A percentile compares a stretch with the other conserved stretches of the same genome.
phyloP scores from a whole-genome alignment of 2,888 invertebrate genomes.

The Mythimna vitellina region DNA sequence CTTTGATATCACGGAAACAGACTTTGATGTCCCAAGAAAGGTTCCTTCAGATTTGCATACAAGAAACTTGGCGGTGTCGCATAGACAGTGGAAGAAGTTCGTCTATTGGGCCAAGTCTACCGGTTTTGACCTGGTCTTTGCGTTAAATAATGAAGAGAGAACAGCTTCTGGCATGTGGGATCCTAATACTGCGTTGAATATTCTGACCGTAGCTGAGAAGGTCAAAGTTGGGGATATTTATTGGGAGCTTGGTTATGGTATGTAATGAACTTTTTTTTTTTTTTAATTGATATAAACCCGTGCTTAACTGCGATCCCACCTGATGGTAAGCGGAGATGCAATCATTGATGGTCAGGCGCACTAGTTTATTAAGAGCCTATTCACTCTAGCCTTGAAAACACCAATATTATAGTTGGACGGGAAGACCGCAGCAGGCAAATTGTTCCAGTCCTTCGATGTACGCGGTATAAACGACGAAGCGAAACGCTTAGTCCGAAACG shows the following conservation, averaged over 20 bases:
- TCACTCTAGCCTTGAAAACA: too few species aligned
- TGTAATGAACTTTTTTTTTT: constrained; percentile 66
- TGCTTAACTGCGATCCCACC: too few species aligned
- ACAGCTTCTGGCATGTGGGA: constrained; percentile 91
- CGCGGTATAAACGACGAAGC: too few species aligned
- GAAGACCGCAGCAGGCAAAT: too few species aligned
- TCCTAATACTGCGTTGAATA: constrained; percentile 91
- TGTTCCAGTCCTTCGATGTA: too few species aligned
- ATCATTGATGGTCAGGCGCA: too few species aligned
- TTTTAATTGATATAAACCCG: too few species aligned
- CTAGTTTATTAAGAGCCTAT: too few species aligned
- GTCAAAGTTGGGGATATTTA: constrained; percentile 91
- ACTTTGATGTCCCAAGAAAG: constrained; percentile 51
- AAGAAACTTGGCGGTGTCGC: constrained; percentile 69
- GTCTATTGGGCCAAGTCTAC: constrained; percentile 88
- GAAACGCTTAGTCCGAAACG: too few species aligned
- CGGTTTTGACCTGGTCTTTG: constrained; percentile 93
- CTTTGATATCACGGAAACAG: constrained; percentile 48
- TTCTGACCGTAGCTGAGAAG: constrained; percentile 93
- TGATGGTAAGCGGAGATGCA: too few species aligned
- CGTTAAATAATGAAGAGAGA: constrained; percentile 91
- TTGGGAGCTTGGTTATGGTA: constrained; percentile 95
- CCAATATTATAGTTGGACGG: too few species aligned
- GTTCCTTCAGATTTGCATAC: constrained; percentile 17
- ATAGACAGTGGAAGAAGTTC: constrained; percentile 80